phyloP scores from a whole-genome alignment of 1,140 invertebrate genomes.

The Chironomus striatipennis region DNA sequence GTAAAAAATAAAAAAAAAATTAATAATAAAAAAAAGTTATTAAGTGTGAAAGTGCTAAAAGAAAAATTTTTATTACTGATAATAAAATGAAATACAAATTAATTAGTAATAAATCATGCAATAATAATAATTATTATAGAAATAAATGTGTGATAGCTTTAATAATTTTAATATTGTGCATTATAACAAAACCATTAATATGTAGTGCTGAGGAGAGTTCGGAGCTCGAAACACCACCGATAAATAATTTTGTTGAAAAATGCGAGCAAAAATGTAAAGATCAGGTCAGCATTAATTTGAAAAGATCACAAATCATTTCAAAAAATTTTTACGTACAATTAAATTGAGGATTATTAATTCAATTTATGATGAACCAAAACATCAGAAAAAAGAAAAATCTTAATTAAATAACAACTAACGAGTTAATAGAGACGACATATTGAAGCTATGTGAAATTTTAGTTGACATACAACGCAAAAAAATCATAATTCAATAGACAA shows the following conservation, averaged over 20 bases:
- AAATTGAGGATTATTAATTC: background rate
- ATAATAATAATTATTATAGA: conserved; percentile 5
- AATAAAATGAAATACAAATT: conserved; percentile 15
- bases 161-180: background rate
- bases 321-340: background rate
- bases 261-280: conserved; percentile 3
- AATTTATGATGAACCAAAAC: background rate
- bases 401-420: background rate
- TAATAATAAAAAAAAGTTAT: background rate
- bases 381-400: background rate
- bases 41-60: no score
- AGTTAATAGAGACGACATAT: background rate
- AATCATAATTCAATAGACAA: background rate
- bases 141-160: background rate
- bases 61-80: background rate
- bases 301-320: background rate
- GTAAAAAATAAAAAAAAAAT: background rate
- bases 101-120: background rate
- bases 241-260: background rate
- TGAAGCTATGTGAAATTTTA: background rate
- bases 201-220: background rate
- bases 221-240: background rate
- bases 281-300: background rate
- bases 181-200: background rate
- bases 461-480: background rate